phyloP scores from a whole-genome alignment of 2,888 invertebrate species.

The Colletes collaris region DNA sequence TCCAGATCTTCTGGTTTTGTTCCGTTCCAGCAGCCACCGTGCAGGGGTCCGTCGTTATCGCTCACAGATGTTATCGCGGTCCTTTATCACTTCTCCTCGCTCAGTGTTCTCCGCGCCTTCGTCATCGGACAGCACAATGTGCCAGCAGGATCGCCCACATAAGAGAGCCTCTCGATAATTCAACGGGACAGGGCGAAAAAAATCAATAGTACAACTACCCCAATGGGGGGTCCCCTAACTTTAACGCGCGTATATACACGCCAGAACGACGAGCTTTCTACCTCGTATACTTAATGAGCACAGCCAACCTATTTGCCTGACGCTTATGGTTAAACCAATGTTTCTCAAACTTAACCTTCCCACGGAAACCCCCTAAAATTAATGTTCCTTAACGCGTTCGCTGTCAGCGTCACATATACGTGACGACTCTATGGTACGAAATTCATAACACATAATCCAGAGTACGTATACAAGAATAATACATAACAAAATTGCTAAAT shows the following conservation, averaged over 20 bases:
- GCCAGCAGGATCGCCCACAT: slow-evolving; percentile 69
- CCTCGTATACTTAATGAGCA: slow-evolving; percentile 74
- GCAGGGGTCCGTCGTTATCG: slow-evolving; percentile 24
- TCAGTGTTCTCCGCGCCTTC: slow-evolving; percentile 25
- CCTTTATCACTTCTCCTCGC: slow-evolving; percentile 32
- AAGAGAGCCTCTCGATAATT: slow-evolving; percentile 76
- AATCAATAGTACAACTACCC: slow-evolving; percentile 80
- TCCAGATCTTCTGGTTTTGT: slow-evolving; percentile 7
- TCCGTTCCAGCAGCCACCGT: not conserved
- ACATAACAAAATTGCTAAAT: no score
- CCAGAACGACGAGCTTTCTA: slow-evolving; percentile 58
- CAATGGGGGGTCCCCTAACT: slow-evolving; percentile 66
- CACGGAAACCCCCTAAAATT: no score
- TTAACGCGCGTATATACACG: slow-evolving; percentile 54
- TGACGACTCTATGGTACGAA: no score
- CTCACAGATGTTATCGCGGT: slow-evolving; percentile 30
- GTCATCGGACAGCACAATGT: slow-evolving; percentile 62
- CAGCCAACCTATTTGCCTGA: slow-evolving; percentile 57
- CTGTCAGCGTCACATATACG: no score
- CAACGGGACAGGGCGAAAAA: slow-evolving; percentile 77
- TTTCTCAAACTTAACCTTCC: not conserved
- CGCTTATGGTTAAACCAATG: slow-evolving; percentile 35
- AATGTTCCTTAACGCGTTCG: no score
- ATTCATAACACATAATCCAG: no score
- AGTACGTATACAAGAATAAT: no score